These are phyloP conservation scores for Xestobium rufovillosum DNA, from an alignment of 2,888 invertebrate genomes.

Conservation along the genomic window DNA sequence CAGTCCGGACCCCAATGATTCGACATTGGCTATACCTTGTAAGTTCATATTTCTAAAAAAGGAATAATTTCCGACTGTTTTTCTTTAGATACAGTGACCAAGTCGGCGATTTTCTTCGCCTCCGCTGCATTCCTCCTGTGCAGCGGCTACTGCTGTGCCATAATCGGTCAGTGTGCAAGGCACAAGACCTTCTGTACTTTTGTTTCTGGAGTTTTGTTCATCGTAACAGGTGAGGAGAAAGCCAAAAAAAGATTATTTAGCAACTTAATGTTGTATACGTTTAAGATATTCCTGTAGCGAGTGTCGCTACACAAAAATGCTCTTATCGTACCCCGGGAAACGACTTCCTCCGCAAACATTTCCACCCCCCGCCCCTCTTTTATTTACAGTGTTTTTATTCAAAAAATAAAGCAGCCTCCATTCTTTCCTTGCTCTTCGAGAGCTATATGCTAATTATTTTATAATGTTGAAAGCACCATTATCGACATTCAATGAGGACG, in stretches of 20 bases:
- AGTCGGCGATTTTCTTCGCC: slow-evolving; percentile 75
- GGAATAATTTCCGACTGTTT: slow-evolving; percentile 9
- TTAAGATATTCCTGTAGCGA: too few relatives aligned
- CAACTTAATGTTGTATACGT: not conserved
- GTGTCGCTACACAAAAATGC: too few relatives aligned
- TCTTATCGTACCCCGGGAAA: too few relatives aligned
- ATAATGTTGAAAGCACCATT: too few relatives aligned
- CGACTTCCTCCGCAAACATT: too few relatives aligned
- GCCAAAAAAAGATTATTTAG: slow-evolving; percentile 2
- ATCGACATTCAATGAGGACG: too few relatives aligned
- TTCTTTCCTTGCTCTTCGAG: too few relatives aligned
- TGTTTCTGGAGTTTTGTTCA: slow-evolving; percentile 78
- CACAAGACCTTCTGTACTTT: slow-evolving; percentile 74
- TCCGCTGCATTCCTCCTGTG: slow-evolving; percentile 69
- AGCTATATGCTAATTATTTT: too few relatives aligned
- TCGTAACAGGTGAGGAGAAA: slow-evolving; percentile 80
- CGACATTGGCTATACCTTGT: slow-evolving; percentile 91
- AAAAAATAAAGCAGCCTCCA: too few relatives aligned
- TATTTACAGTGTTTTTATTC: too few relatives aligned
- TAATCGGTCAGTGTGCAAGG: slow-evolving; percentile 71
- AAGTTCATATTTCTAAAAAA: slow-evolving; percentile 44
- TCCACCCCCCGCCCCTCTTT: too few relatives aligned
- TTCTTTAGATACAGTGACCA: slow-evolving; percentile 75
- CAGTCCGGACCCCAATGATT: slow-evolving; percentile 80
- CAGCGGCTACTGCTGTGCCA: slow-evolving; percentile 72